phyloP scores from a whole-genome alignment of 2,888 invertebrate genomes.

The Scaptomyza flava region DNA sequence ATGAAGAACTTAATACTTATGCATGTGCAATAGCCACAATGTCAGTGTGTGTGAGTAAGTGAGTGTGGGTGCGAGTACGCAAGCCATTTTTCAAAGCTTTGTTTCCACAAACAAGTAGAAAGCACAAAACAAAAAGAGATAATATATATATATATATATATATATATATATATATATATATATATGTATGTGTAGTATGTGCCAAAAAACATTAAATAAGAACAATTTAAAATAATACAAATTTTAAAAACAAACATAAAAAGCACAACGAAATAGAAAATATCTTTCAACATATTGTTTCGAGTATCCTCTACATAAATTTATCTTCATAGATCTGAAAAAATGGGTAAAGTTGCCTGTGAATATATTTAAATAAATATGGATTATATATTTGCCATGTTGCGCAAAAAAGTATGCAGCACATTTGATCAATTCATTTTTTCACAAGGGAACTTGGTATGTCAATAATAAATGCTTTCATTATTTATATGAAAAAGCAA shows the following conservation, averaged over 20 bases:
- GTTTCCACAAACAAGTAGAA: slow-evolving; percentile 64
- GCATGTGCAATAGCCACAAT: slow-evolving; percentile 28
- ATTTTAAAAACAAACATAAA: not conserved
- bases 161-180: too few species aligned
- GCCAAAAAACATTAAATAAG: slow-evolving; percentile 6
- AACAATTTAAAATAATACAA: slow-evolving; percentile 14
- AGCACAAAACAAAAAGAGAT: slow-evolving; percentile 40
- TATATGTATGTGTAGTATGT: not conserved
- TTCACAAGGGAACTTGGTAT: not conserved
- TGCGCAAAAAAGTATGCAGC: slow-evolving; percentile 1
- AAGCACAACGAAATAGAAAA: not conserved
- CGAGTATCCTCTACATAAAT: too few species aligned
- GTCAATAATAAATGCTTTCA: not conserved
- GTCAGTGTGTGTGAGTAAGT: slow-evolving; percentile 13
- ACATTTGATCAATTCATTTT: not conserved
- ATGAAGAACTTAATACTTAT: slow-evolving; percentile 72
- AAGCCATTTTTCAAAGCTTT: slow-evolving; percentile 76
- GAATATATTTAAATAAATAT: too few species aligned
- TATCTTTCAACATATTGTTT: too few species aligned
- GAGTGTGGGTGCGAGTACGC: slow-evolving; percentile 24
- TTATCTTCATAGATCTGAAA: too few species aligned
- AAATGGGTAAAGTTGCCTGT: too few species aligned
- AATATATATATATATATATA: too few species aligned
- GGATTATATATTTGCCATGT: not conserved
- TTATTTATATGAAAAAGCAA: not conserved